phyloP scores from a whole-genome alignment of 2,113 vertebrate genomes.

The Bufo bufo region DNA sequence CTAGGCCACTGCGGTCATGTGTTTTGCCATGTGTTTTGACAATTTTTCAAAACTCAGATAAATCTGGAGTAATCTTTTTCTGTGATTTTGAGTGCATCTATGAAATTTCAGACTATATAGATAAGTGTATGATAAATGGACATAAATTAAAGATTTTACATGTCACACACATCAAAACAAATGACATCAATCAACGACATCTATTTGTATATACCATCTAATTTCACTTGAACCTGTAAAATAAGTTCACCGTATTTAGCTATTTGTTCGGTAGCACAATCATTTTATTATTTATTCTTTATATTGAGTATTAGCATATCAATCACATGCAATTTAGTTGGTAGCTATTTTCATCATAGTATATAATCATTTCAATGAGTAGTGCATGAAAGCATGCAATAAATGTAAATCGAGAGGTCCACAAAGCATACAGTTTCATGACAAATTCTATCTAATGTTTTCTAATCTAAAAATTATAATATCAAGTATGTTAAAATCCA shows the following conservation, averaged over 20 bases:
- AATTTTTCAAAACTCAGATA: not conserved
- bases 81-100: not conserved
- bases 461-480: constrained; percentile 11
- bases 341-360: constrained; percentile 31
- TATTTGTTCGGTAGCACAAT: constrained; percentile 22
- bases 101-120: not conserved
- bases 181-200: not conserved
- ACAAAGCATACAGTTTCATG: not conserved
- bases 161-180: not conserved
- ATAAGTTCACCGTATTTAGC: constrained; percentile 1
- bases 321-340: constrained; percentile 49
- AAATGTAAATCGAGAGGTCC: constrained; percentile 15
- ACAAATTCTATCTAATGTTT: not conserved
- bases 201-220: not conserved
- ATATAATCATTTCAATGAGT: constrained; percentile 49
- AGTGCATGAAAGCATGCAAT: constrained; percentile 17
- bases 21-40: not conserved
- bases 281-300: constrained; percentile 30
- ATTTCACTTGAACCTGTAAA: constrained; percentile 13
- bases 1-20: not conserved
- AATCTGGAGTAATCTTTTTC: not conserved
- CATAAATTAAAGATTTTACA: not conserved
- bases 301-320: constrained; percentile 42
- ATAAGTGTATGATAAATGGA: not conserved
- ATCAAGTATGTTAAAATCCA: not conserved